Evolutionary conservation across 2,888 invertebrate genomes (phyloP).

Genomic region (Sesia apiformis): DNA sequence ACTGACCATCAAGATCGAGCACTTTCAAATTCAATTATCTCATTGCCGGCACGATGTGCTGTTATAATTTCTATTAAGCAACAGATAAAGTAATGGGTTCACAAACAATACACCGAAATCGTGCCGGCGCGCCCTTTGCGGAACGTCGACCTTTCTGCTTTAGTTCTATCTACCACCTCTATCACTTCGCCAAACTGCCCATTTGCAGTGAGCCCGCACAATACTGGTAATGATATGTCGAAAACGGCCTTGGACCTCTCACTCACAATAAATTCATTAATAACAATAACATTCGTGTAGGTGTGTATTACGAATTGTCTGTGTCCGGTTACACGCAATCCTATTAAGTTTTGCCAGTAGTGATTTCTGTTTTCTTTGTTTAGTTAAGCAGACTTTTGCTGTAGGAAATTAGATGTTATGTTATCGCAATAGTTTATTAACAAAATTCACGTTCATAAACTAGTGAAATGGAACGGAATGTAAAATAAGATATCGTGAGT

Average conservation of each 20-base stretch:
- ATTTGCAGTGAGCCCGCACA: conserved; percentile 33
- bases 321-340: conserved; percentile 16
- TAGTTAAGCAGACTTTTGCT: neutral
- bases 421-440: too few species aligned
- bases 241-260: conserved; percentile 48
- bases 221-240: conserved; percentile 39
- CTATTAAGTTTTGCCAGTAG: neutral
- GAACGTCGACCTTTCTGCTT: conserved; percentile 37
- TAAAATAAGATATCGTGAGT: too few species aligned
- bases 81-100: conserved; percentile 9
- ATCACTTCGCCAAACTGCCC: conserved; percentile 44
- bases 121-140: conserved; percentile 42
- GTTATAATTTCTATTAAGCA: conserved; percentile 6
- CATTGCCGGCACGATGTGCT: neutral
- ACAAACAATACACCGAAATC: conserved; percentile 29
- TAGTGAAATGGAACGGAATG: too few species aligned
- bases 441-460: too few species aligned
- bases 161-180: conserved; percentile 38
- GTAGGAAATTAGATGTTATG: too few species aligned
- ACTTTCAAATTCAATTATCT: neutral
- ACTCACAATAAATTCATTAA: conserved; percentile 42
- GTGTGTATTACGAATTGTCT: conserved; percentile 10
- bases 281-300: conserved; percentile 32
- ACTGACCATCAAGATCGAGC: neutral
- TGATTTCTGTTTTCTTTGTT: neutral